Base-by-base conservation (phyloP, 1,140 invertebrate genomes). In the Sitobion miscanthi region DNA sequence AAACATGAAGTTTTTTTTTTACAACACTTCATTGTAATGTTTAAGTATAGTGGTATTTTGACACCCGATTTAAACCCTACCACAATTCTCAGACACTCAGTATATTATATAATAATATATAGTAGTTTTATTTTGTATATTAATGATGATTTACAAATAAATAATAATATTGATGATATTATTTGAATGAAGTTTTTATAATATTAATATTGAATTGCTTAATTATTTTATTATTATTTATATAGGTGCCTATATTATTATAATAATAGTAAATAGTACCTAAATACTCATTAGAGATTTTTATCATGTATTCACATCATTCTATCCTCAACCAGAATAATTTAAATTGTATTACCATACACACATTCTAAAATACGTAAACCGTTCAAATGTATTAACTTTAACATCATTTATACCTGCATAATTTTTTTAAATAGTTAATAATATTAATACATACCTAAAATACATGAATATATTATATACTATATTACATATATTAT, bases 1-100 rank as follows among this genome's bases (percentile, higher is more conserved):
- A 49, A 89, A 89, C 49, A 89, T 7, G 35, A 42, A 11, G 49
- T 89, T 89, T 89, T 89, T 52, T 35, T 87, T 47, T 86, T 86
- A 47, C 38, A 45, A 85, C 45, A 49, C 6, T 86, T 86, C 20
- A 86, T 86, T 86, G 85, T 49, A 30, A 45, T 86, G n/a, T 47
- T 54, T 4, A 89, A 52, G 86, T 25, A 47, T 47, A 52, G 87
- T 54, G 49, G 49, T 47, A 54, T 54, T 54, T 89, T 54, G 87
- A 38, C 87, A 54, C 7, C 17, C 17, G n/a, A 89, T 38, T 47
- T 23, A 42, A 45, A n/a, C 25, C 9, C 45, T n/a, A 86, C 85
- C 45, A 47, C 21, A 47, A 25, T 69, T 4, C 62, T 69, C 11
- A 69, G 3, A 69, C 30, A n/a, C 62, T 69, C 62, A n/a, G 30